These are phyloP conservation scores for Hydrophis major DNA, from an alignment of 2,797 vertebrate genomes.

Conservation along the genomic window DNA sequence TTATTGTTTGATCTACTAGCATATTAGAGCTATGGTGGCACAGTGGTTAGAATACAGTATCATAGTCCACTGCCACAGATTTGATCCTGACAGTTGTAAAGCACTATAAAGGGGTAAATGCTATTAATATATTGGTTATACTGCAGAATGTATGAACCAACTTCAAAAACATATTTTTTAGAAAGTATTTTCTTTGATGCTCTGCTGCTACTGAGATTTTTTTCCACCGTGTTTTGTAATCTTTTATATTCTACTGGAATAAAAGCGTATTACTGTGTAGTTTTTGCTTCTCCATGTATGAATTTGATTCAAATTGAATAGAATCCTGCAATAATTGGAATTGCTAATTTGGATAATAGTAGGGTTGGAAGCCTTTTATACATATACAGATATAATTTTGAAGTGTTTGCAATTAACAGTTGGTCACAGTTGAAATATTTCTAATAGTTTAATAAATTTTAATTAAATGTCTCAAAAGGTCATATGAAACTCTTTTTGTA, in stretches of 20 bases:
- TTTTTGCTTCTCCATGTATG: not conserved
- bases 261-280: not conserved
- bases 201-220: not conserved
- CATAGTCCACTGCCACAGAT: not conserved
- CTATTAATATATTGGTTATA: not conserved
- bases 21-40: not conserved
- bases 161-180: not conserved
- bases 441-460: not conserved
- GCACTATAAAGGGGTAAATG: not conserved
- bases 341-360: not conserved
- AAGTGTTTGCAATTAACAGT: not conserved
- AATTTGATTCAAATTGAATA: not conserved
- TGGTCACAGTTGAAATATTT: not conserved
- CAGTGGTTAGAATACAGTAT: not conserved
- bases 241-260: not conserved
- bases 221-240: not conserved
- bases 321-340: not conserved
- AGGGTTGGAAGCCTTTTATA: not conserved
- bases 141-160: not conserved
- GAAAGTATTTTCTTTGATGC: not conserved
- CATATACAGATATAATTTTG: not conserved
- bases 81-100: not conserved
- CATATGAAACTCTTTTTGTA: constrained; percentile 5
- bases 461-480: not conserved
- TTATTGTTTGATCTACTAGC: not conserved